Evolutionary conservation across 2,888 invertebrate genomes (phyloP).

Genomic region (Habrosyne pyritoides): DNA sequence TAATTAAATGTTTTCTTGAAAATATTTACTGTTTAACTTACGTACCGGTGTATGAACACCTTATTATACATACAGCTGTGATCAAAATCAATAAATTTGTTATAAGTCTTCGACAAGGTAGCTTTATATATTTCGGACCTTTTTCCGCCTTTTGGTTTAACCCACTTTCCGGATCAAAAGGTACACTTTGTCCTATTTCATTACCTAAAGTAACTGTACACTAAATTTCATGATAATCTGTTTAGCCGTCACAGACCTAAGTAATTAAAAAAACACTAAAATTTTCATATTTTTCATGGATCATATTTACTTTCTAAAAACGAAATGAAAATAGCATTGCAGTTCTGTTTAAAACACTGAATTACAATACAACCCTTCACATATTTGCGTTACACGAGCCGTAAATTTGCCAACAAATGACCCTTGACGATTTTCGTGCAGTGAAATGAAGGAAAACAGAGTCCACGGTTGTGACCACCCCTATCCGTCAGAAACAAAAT

Average conservation of each 20-base stretch:
- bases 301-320: too few relatives aligned
- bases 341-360: constrained; percentile 21
- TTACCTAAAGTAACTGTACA: too few relatives aligned
- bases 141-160: too few relatives aligned
- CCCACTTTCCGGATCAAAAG: too few relatives aligned
- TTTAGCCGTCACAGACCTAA: too few relatives aligned
- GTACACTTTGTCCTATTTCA: too few relatives aligned
- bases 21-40: background rate
- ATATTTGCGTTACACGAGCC: constrained; percentile 65
- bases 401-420: constrained; percentile 76
- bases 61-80: background rate
- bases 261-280: too few relatives aligned
- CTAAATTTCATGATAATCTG: too few relatives aligned
- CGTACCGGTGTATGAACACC: too few relatives aligned
- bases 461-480: constrained; percentile 44
- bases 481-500: constrained; percentile 48
- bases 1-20: background rate
- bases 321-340: background rate
- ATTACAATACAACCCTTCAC: constrained; percentile 53
- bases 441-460: constrained; percentile 75
- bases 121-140: too few relatives aligned
- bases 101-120: background rate
- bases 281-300: too few relatives aligned
- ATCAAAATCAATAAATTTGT: background rate
- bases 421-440: constrained; percentile 74